phyloP scores from a whole-genome alignment of 2,888 invertebrate genomes.

The Nesidiocoris tenuis region DNA sequence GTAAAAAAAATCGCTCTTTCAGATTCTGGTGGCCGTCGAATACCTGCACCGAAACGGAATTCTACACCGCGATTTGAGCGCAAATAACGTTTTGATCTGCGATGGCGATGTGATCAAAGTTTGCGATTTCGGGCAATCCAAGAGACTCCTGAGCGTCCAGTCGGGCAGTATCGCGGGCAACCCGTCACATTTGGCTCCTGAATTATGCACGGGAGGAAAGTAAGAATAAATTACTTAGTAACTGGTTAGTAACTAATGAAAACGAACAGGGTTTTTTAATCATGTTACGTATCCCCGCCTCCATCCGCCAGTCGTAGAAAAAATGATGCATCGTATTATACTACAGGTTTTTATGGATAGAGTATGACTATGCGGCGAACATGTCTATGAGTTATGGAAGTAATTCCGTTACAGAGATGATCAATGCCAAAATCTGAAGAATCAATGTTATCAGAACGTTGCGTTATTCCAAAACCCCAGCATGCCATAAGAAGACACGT shows the following conservation, averaged over 20 bases:
- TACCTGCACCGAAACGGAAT: slow-evolving; percentile 43
- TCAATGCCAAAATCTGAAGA: too few relatives aligned
- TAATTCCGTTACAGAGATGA: too few relatives aligned
- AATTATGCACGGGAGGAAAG: slow-evolving; percentile 41
- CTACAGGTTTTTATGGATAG: too few relatives aligned
- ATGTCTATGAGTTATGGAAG: too few relatives aligned
- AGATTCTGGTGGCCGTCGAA: slow-evolving; percentile 31
- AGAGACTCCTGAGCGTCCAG: slow-evolving; percentile 27
- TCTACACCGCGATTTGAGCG: slow-evolving; percentile 41
- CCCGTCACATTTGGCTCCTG: slow-evolving; percentile 40
- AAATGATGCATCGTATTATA: too few relatives aligned
- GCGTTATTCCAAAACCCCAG: too few relatives aligned
- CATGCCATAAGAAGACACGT: too few relatives aligned
- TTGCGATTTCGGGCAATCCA: slow-evolving; percentile 43
- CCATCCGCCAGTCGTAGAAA: too few relatives aligned
- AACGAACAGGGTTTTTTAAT: neutral
- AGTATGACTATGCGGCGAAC: too few relatives aligned
- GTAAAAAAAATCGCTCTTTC: too few relatives aligned
- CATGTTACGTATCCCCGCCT: too few relatives aligned
- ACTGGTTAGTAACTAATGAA: neutral
- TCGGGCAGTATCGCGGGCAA: slow-evolving; percentile 34
- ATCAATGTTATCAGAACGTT: too few relatives aligned
- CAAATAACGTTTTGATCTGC: slow-evolving; percentile 41
- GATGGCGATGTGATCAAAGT: slow-evolving; percentile 30
- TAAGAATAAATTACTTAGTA: slow-evolving; percentile 1